Conservation (phyloP, 2,888 invertebrate genomes). For the Mimumesa dahlbomi region DNA sequence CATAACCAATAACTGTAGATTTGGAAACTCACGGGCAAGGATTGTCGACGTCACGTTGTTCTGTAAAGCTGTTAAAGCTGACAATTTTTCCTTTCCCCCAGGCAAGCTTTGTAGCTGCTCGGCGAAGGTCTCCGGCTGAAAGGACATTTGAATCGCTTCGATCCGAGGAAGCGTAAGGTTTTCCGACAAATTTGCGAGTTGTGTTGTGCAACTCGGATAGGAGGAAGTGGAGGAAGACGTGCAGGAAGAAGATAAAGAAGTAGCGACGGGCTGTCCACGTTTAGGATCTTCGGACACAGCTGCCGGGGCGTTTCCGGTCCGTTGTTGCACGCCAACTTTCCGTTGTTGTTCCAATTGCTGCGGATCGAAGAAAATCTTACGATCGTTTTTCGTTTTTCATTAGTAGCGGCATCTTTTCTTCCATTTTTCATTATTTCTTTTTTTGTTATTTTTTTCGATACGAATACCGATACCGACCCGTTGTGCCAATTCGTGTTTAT, state of each 20-base stretch:
- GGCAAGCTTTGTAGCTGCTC: conserved; percentile 66
- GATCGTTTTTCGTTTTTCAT: neutral
- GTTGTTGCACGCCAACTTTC: neutral
- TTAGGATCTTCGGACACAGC: too few species aligned
- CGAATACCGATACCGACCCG: conserved; percentile 63
- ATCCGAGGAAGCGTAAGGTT: conserved; percentile 52
- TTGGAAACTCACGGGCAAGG: conserved; percentile 57
- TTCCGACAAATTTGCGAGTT: too few species aligned
- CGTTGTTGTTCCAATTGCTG: conserved; percentile 72
- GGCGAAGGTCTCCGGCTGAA: conserved; percentile 68
- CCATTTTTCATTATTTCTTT: neutral
- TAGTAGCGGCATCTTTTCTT: neutral
- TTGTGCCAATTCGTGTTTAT: conserved; percentile 82
- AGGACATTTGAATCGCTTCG: conserved; percentile 66
- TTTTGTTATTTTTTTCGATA: too few species aligned
- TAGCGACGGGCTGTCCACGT: too few species aligned
- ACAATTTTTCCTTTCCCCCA: conserved; percentile 64
- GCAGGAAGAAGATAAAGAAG: too few species aligned
- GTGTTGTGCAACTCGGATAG: too few species aligned
- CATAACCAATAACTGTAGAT: neutral
- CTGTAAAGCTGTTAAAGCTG: too few species aligned
- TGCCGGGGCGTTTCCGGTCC: too few species aligned
- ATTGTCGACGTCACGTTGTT: conserved; percentile 44
- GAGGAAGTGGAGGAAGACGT: conserved; percentile 23
- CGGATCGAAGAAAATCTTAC: conserved; percentile 1